Evolutionary conservation across 2,113 vertebrate genomes (phyloP).

Genomic region (Oceanodroma tethys): DNA sequence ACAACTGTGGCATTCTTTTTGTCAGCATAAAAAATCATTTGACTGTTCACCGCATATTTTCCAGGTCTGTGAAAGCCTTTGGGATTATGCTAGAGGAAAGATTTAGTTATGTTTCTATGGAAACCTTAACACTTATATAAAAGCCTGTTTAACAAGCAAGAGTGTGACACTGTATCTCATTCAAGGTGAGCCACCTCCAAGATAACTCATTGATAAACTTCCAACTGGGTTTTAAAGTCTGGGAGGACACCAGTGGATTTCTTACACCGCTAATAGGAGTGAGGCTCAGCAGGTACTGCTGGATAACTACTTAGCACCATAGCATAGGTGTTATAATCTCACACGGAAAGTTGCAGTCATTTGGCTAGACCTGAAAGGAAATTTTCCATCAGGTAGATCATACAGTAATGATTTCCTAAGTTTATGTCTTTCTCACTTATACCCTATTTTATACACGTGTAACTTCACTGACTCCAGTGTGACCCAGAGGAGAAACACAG

Average conservation of each 20-base stretch:
- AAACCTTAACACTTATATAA: slow-evolving; percentile 65
- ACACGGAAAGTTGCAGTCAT: background rate
- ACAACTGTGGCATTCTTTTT: slow-evolving; percentile 48
- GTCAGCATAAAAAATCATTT: slow-evolving; percentile 63
- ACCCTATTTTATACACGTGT: background rate
- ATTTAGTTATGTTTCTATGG: slow-evolving; percentile 75
- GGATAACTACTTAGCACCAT: background rate
- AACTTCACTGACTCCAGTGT: background rate
- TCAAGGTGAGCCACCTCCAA: slow-evolving; percentile 52
- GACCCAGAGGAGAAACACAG: background rate
- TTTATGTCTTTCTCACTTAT: background rate
- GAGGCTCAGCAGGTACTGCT: background rate
- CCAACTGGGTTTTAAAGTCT: slow-evolving; percentile 25
- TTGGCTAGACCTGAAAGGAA: background rate
- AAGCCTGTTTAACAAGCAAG: slow-evolving; percentile 66
- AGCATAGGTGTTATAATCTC: background rate
- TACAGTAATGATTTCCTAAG: background rate
- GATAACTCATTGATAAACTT: slow-evolving; percentile 59
- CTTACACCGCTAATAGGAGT: slow-evolving; percentile 26
- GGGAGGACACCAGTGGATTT: background rate
- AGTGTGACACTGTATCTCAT: slow-evolving; percentile 61
- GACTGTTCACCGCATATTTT: slow-evolving; percentile 55
- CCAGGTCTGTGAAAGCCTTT: slow-evolving; percentile 56
- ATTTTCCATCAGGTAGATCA: background rate
- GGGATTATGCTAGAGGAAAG: slow-evolving; percentile 65